Percentiles rank a stretch among this genome's conserved stretches.
Evolutionary conservation across 2,797 vertebrate species (phyloP).

Genomic region (Poeciliopsis gracilis): DNA sequence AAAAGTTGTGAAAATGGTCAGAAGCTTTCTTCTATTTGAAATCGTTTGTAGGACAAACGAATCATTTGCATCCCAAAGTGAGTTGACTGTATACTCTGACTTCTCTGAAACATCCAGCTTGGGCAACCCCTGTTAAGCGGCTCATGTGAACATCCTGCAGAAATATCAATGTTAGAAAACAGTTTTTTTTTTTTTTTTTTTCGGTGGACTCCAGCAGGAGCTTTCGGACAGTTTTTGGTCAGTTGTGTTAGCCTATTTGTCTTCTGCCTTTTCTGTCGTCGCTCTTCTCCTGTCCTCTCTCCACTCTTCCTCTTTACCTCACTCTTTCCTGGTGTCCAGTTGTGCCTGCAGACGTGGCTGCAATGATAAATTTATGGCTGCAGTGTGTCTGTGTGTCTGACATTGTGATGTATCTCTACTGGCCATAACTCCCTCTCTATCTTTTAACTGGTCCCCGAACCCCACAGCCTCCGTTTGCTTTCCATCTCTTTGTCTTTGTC

Average conservation of each 20-base stretch:
- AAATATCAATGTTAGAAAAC: conserved; percentile 18
- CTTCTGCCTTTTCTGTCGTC: conserved; percentile 49
- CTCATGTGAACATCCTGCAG: conserved; percentile 11
- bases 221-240: conserved; percentile 57
- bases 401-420: conserved; percentile 84
- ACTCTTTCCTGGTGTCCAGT: conserved; percentile 76
- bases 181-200: conserved; percentile 45
- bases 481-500: conserved; percentile 55
- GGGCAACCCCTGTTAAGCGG: conserved; percentile 3
- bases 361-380: conserved; percentile 86
- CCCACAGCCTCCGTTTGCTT: conserved; percentile 52
- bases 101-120: background rate
- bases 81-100: background rate
- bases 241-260: conserved; percentile 62
- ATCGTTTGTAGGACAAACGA: background rate
- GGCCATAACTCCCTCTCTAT: conserved; percentile 73
- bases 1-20: background rate
- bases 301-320: conserved; percentile 65
- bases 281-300: conserved; percentile 59
- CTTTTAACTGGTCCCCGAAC: conserved; percentile 51
- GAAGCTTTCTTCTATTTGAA: conserved; percentile 1
- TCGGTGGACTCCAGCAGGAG: conserved; percentile 40
- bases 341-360: conserved; percentile 78
- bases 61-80: background rate
- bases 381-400: conserved; percentile 84